These are phyloP conservation scores for Scatophagus argus DNA, from an alignment of 2,113 vertebrate species.

Conservation along the genomic window DNA sequence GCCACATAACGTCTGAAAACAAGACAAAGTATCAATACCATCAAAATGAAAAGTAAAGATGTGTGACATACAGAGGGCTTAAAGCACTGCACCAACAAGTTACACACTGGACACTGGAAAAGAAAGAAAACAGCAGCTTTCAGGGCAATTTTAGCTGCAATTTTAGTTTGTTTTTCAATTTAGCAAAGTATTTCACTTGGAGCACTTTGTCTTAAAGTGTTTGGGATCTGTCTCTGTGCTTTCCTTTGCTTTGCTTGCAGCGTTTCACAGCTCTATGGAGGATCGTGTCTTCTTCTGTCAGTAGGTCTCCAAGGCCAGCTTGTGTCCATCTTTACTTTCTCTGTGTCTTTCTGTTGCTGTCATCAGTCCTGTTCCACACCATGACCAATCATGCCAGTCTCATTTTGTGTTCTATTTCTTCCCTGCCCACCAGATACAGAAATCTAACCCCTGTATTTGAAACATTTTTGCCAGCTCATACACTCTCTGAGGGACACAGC, in stretches of 20 bases:
- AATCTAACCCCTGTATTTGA: conserved; percentile 38
- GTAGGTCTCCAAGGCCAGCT: neutral
- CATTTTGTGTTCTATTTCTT: neutral
- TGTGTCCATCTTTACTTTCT: conserved; percentile 18
- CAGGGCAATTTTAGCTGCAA: neutral
- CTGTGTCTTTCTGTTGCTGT: neutral
- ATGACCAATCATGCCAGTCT: neutral
- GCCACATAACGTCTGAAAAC: no score
- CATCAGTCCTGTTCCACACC: neutral
- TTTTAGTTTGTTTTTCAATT: neutral
- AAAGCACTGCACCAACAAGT: no score
- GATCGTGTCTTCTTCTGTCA: neutral
- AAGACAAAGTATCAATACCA: neutral
- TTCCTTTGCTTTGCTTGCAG: neutral
- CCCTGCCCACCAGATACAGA: neutral
- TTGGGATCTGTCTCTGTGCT: neutral
- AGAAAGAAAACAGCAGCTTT: neutral
- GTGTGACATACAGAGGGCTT: no score
- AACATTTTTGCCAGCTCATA: conserved; percentile 28
- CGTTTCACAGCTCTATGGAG: neutral
- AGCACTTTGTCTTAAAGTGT: neutral
- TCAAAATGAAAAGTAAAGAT: neutral
- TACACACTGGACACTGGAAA: neutral
- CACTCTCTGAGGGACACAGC: conserved; percentile 1
- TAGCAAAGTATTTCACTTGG: neutral